A percentile compares a stretch with the other conserved stretches of the same genome.
These are phyloP conservation scores for Watsonalla cultraria DNA, from an alignment of 2,888 invertebrate genomes.

Conservation along the genomic window DNA sequence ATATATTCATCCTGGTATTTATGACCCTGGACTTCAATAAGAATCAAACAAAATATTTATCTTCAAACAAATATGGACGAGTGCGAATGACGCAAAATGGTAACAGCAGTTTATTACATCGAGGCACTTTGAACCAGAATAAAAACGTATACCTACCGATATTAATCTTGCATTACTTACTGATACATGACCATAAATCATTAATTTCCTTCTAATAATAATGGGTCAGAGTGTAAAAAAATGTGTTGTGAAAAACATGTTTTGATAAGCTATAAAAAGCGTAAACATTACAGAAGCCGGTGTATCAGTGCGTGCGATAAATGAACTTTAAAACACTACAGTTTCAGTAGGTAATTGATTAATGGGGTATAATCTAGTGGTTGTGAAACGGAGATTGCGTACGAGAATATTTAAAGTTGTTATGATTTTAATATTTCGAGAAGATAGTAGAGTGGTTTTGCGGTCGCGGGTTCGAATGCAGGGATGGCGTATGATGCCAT, in stretches of 20 bases:
- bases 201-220: slow-evolving; percentile 19
- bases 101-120: slow-evolving; percentile 24
- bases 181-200: slow-evolving; percentile 18
- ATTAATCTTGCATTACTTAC: slow-evolving; percentile 9
- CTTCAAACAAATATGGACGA: slow-evolving; percentile 19
- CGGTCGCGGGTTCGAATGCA: background rate
- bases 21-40: slow-evolving; percentile 5
- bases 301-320: background rate
- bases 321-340: no score
- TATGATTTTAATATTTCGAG: background rate
- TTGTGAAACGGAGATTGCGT: no score
- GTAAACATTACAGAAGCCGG: slow-evolving; percentile 9
- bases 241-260: slow-evolving; percentile 14
- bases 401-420: no score
- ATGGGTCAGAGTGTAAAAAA: slow-evolving; percentile 1
- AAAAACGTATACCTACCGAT: slow-evolving; percentile 21
- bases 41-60: slow-evolving; percentile 32
- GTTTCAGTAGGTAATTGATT: no score
- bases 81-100: slow-evolving; percentile 39
- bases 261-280: slow-evolving; percentile 13
- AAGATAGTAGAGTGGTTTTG: background rate
- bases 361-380: no score
- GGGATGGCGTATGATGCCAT: background rate
- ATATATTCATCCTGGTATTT: slow-evolving; percentile 1
- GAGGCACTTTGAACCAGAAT: slow-evolving; percentile 37